Evolutionary conservation across 2,797 vertebrate genomes (phyloP), one percentile per base, ranked within the genome.

Genomic region (Dermochelys coriacea): DNA sequence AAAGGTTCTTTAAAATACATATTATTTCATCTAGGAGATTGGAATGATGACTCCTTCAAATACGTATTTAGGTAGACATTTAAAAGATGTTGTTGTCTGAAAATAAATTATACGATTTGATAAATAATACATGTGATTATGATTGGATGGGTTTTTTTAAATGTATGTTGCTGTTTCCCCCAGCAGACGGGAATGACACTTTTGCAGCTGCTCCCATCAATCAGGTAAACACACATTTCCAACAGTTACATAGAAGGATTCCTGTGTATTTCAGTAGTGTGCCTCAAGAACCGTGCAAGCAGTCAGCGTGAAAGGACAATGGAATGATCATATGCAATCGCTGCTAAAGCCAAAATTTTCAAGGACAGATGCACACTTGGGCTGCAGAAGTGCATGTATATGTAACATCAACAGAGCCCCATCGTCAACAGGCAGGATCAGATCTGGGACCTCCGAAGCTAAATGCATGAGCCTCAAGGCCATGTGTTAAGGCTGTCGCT

Each of bases 251-350:
- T 45, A 2, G 59, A 16, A 25, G 84, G 54, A 23, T 71, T 78
- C 68, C 75, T 16, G 6, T 12, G 0, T 4, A 0, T 14, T 9
- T 25, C 61, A 29, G 51, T 11, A 8, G 57, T 9, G 16, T 3
- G 4, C 4, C 29, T 54, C 14, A 1, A 0, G 1, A 9, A 0
- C 6, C 0, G 1, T 0, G 41, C 0, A 45, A 41, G 37, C 80
- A 68, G 51, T 27, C 16, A 0, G 25, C 5, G 1, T 27, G 64
- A 37, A 86, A 25, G 50, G 54, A 21, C 77, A n/a, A 8, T 0
- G 2, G 5, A 2, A 51, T 55, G 81, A n/a, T 31, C 8, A 9
- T 0, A 2, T 23, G 21, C 5, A 6, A 6, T 0, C 5, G 19
- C 47, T 1, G 0, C 0, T 41, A 34, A 9, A 52, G 27, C 15